Percentiles rank a stretch among this genome's conserved stretches.
phyloP scores from a whole-genome alignment of 2,113 vertebrate species.

The Oryzias woworae region DNA sequence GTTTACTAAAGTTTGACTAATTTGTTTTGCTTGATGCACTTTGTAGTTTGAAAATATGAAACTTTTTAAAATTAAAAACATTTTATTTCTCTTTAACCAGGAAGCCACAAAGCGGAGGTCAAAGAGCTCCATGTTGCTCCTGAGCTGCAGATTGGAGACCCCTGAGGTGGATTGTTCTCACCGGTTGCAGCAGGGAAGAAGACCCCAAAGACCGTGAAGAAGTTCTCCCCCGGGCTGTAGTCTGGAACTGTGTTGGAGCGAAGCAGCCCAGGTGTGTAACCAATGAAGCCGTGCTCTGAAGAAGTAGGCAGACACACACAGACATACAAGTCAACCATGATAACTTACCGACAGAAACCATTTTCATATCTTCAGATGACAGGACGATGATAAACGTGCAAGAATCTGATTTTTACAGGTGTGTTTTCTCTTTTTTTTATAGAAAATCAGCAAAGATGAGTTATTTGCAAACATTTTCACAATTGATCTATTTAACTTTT shows the following conservation, averaged over 20 bases:
- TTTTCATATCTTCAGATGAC: neutral
- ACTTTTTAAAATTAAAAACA: too few relatives aligned
- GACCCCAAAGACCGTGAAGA: conserved; percentile 96
- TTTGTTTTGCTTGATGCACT: too few relatives aligned
- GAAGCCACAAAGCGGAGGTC: too few relatives aligned
- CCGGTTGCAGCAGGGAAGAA: conserved; percentile 98
- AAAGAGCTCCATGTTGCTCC: too few relatives aligned
- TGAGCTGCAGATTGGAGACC: neutral
- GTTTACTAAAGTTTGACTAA: too few relatives aligned
- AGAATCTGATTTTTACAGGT: neutral
- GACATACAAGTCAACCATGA: neutral
- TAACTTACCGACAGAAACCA: neutral
- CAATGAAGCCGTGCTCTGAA: conserved; percentile 88
- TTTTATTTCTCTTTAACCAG: too few relatives aligned
- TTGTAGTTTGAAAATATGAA: too few relatives aligned
- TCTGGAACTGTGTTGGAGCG: conserved; percentile 85
- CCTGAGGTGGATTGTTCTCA: conserved; percentile 43
- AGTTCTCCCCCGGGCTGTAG: conserved; percentile 89
- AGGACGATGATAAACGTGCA: neutral
- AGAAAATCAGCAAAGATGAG: too few relatives aligned
- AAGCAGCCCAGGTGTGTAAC: conserved; percentile 85
- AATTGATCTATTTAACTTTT: too few relatives aligned
- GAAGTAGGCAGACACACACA: neutral
- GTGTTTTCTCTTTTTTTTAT: too few relatives aligned
- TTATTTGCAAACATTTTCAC: too few relatives aligned